phyloP scores from a whole-genome alignment of 2,113 vertebrate species.

The Ascaphus truei region DNA sequence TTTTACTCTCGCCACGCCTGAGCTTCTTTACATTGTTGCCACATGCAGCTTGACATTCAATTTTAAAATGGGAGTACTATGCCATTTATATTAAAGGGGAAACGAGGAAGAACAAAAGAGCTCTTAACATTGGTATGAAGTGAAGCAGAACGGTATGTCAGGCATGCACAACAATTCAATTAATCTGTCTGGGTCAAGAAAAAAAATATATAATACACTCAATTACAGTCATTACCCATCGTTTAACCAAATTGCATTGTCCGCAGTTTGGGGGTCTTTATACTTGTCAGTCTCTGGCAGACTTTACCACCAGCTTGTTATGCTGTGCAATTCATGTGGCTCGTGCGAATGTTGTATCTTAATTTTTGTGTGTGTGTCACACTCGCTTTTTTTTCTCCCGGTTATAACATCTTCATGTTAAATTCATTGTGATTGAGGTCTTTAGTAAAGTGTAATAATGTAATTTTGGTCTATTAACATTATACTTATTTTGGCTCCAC shows the following conservation, averaged over 20 bases:
- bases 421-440: too few relatives aligned
- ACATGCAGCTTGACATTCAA: slow-evolving; percentile 5
- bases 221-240: slow-evolving; percentile 28
- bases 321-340: neutral
- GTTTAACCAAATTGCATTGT: slow-evolving; percentile 28
- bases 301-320: neutral
- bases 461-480: too few relatives aligned
- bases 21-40: neutral
- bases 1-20: too few relatives aligned
- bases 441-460: too few relatives aligned
- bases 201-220: slow-evolving; percentile 33
- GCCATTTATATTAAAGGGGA: slow-evolving; percentile 16
- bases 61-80: slow-evolving; percentile 9
- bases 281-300: slow-evolving; percentile 30
- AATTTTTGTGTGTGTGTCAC: too few relatives aligned
- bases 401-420: too few relatives aligned
- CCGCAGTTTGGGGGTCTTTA: slow-evolving; percentile 24
- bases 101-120: slow-evolving; percentile 26
- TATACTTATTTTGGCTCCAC: too few relatives aligned
- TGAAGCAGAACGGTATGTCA: slow-evolving; percentile 27
- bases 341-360: too few relatives aligned
- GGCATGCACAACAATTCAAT: slow-evolving; percentile 27
- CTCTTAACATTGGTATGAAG: slow-evolving; percentile 30
- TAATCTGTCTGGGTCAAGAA: slow-evolving; percentile 21
- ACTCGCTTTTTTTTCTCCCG: too few relatives aligned